Evolutionary conservation across 2,888 invertebrate species (phyloP), one percentile per base, ranked within the genome.

Genomic region (Phasia obesa): DNA sequence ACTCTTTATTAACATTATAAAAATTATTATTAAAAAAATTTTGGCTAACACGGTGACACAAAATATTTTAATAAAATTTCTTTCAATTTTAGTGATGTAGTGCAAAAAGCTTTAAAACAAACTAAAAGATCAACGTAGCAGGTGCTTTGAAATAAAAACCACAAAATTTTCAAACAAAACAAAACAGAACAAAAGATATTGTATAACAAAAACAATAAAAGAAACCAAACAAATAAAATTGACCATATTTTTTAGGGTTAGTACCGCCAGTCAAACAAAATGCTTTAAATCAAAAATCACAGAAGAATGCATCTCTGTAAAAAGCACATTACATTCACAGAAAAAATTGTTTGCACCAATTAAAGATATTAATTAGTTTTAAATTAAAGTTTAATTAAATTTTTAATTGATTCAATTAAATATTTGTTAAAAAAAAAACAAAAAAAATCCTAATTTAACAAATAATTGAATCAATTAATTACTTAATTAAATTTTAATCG

Each of bases 21-120:
- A 47, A 47, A 47, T 13, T 23, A 27, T 47, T 55, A n/a, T 35
- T 53, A 15, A 19, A 49, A 3, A 59, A 51, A 49, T 55, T 83
- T 75, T 75, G 75, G 59, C 65, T 83, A 64, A 83, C 75, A 81
- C 81, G 47, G 53, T 67, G 59, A 75, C 75, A 79, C 67, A 67
- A 62, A n/a, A 35, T 53, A 55, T 25, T 27, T 31, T 65, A 59
- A 49, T 79, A 73, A 73, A 73, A 67, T 83, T 75, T 83, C 79
- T 83, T 83, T 79, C 65, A 83, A 83, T 83, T 83, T 65, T 83
- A 83, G 83, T 83, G 83, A 60, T 60, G 79, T 83, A 83, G 65
- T 55, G 59, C 53, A 71, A 65, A 53, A 81, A 42, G 64, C 38
- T 27, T 55, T 17, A 65, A 59, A 65, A 42, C 35, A 71, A 67